A percentile compares a stretch with the other conserved stretches of the same genome.
Conservation (phyloP, 2,797 vertebrate genomes). For the Schizopygopsis malacanthus region DNA sequence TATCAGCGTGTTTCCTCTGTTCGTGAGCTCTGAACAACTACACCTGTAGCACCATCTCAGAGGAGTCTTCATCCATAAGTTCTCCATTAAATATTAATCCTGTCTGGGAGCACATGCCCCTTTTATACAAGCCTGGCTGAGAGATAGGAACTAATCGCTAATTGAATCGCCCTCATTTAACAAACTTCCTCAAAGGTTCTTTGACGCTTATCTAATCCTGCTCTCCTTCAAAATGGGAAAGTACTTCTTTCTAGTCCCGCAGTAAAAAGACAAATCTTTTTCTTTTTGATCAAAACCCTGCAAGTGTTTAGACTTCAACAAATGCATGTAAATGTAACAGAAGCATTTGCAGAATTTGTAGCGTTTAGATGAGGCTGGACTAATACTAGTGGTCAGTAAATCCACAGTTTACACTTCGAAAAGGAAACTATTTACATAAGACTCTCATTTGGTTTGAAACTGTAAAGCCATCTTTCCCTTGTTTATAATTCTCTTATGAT, state of each 20-base stretch:
- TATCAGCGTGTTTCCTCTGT: background rate
- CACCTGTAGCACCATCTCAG: slow-evolving; percentile 17
- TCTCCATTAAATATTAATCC: slow-evolving; percentile 47
- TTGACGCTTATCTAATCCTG: slow-evolving; percentile 29
- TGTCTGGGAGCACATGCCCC: slow-evolving; percentile 33
- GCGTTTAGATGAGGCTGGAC: background rate
- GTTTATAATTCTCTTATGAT: background rate
- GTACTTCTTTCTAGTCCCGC: background rate
- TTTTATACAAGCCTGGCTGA: slow-evolving; percentile 20
- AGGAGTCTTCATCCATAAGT: slow-evolving; percentile 25
- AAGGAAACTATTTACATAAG: slow-evolving; percentile 2
- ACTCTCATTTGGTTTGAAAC: background rate
- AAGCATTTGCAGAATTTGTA: background rate
- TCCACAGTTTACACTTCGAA: background rate
- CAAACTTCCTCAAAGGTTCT: slow-evolving; percentile 40
- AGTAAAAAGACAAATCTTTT: slow-evolving; percentile 19
- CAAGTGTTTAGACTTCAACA: slow-evolving; percentile 9
- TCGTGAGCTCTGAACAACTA: slow-evolving; percentile 17
- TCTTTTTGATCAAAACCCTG: background rate
- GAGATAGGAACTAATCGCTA: slow-evolving; percentile 45
- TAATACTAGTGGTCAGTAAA: background rate
- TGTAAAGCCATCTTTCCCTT: background rate
- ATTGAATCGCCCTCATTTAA: slow-evolving; percentile 45
- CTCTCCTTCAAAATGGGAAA: slow-evolving; percentile 28
- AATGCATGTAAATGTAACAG: background rate